These are phyloP conservation scores for Chiloscyllium plagiosum DNA, from an alignment of 2,113 vertebrate genomes.

Conservation along the genomic window DNA sequence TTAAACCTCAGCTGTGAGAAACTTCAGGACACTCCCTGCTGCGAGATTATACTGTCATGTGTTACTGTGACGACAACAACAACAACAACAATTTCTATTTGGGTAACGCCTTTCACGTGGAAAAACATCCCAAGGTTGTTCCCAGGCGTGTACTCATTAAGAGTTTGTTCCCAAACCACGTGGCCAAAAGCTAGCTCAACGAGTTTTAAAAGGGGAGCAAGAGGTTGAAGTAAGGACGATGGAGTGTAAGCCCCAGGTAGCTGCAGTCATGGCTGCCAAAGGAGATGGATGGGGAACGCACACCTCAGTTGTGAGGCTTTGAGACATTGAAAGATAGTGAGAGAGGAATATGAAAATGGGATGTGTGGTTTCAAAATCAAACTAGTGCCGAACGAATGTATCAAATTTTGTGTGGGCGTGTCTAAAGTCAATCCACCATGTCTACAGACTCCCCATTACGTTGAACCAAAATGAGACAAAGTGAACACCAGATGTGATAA, in stretches of 20 bases:
- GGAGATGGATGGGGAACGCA: not conserved
- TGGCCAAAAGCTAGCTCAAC: not conserved
- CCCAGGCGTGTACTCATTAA: too few species aligned
- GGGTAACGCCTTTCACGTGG: too few species aligned
- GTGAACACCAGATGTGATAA: not conserved
- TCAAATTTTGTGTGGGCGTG: not conserved
- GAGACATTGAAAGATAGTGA: not conserved
- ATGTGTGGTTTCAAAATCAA: too few species aligned
- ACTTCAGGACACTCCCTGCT: too few species aligned
- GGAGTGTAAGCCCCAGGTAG: too few species aligned
- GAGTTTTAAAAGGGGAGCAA: not conserved
- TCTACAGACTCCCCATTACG: not conserved
- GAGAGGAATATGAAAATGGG: not conserved
- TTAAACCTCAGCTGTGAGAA: too few species aligned
- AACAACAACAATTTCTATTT: too few species aligned
- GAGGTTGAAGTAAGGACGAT: too few species aligned
- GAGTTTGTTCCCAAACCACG: not conserved
- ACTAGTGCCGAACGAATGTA: not conserved
- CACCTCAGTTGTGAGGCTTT: not conserved
- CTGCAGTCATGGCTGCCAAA: not conserved
- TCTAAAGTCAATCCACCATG: not conserved
- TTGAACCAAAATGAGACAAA: not conserved
- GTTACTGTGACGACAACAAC: too few species aligned
- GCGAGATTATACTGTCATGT: too few species aligned
- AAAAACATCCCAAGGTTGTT: not conserved